These are phyloP conservation scores for Drosophila sp. DNA, from an alignment of 1,140 invertebrate genomes.

Conservation along the genomic window DNA sequence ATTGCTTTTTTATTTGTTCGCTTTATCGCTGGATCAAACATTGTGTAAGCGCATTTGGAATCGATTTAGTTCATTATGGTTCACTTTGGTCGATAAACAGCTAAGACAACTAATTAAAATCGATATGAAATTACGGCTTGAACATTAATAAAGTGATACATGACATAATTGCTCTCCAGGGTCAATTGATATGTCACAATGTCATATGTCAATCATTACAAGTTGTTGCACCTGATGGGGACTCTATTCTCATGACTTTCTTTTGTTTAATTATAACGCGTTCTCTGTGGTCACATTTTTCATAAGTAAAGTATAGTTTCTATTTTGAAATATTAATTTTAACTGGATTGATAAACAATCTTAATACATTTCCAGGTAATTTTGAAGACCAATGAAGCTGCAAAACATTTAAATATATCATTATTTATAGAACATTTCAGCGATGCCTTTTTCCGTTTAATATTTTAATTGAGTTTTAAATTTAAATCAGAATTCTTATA, in stretches of 20 bases:
- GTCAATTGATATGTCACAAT: constrained; percentile 5
- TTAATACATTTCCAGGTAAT: too few relatives aligned
- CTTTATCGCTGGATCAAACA: constrained; percentile 48
- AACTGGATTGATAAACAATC: too few relatives aligned
- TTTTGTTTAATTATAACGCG: too few relatives aligned
- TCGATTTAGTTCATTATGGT: constrained; percentile 35
- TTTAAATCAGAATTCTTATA: neutral
- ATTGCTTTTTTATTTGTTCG: constrained; percentile 62
- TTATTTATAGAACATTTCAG: too few relatives aligned
- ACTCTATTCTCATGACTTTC: too few relatives aligned
- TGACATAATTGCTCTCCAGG: constrained; percentile 3
- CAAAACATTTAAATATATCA: too few relatives aligned
- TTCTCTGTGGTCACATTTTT: too few relatives aligned
- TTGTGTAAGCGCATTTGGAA: constrained; percentile 20
- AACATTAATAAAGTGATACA: constrained; percentile 9
- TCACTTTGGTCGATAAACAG: constrained; percentile 15
- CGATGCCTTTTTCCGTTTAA: too few relatives aligned
- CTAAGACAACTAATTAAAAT: constrained; percentile 28
- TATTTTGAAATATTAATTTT: too few relatives aligned
- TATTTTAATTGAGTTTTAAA: neutral
- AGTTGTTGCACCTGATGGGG: neutral
- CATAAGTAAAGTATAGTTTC: too few relatives aligned
- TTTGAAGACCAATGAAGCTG: too few relatives aligned
- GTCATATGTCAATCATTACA: constrained; percentile 11
- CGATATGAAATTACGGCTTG: constrained; percentile 19